A percentile compares a stretch with the other conserved stretches of the same genome.
Conservation (phyloP, 2,113 vertebrate species). For the Pelvicachromis taeniatus region DNA sequence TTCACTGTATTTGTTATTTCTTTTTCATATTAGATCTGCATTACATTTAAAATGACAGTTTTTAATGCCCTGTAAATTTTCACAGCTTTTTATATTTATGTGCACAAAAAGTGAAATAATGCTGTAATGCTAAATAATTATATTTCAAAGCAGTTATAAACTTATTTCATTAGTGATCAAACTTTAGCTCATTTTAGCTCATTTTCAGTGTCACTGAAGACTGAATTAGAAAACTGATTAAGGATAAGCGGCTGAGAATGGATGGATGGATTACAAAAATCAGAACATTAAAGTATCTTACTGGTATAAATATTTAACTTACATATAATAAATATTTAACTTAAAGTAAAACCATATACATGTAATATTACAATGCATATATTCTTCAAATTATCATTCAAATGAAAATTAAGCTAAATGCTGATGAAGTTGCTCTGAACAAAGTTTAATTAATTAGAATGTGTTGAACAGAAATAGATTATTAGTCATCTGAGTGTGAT, state of each 20-base stretch:
- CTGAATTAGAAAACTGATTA: background rate
- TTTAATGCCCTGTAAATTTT: background rate
- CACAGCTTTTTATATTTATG: background rate
- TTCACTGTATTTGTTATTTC: background rate
- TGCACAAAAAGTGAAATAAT: background rate
- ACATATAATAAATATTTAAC: background rate
- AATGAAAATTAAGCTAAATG: rapidly evolving
- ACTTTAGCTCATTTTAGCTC: background rate
- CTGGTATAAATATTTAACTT: background rate
- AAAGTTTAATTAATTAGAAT: background rate
- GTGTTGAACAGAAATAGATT: background rate
- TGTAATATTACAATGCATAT: background rate
- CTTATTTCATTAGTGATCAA: rapidly evolving
- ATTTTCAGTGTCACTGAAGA: background rate
- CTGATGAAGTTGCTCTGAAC: background rate
- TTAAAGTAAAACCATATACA: background rate
- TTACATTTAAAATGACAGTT: background rate
- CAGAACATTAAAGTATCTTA: background rate
- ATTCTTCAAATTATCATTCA: background rate
- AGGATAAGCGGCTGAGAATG: too few species aligned
- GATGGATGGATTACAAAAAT: too few species aligned
- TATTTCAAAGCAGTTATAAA: background rate
- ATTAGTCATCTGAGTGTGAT: background rate
- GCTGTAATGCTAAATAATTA: background rate
- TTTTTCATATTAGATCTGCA: background rate